Evolutionary conservation across 2,113 vertebrate genomes (phyloP).

Genomic region (Apteryx owenii): DNA sequence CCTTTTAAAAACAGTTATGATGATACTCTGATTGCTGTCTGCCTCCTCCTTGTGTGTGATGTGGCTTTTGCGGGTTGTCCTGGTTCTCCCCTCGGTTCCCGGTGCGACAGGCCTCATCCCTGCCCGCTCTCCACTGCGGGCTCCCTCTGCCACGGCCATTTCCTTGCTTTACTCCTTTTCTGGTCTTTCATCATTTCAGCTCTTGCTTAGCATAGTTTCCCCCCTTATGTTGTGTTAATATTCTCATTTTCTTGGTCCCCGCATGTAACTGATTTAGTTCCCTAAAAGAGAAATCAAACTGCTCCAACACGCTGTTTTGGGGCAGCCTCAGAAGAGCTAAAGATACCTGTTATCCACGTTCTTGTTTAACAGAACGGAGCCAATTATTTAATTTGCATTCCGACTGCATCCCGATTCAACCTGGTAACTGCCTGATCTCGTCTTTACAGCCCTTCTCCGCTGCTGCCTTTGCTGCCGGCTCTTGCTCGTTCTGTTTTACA

Average conservation of each 20-base stretch:
- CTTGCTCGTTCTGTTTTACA: not conserved
- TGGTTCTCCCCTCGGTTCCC: not conserved
- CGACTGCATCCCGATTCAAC: not conserved
- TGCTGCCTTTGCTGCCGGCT: not conserved
- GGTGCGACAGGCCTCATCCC: not conserved
- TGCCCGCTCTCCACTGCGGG: not conserved
- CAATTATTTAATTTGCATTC: not conserved
- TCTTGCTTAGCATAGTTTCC: not conserved
- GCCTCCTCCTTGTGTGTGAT: not conserved
- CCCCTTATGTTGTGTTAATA: not conserved
- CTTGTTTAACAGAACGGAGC: not conserved
- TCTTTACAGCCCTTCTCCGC: not conserved
- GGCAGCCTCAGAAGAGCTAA: not conserved
- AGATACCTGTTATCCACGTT: not conserved
- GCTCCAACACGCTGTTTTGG: fast-evolving
- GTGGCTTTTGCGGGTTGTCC: not conserved
- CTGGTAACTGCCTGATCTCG: not conserved
- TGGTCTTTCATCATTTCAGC: not conserved
- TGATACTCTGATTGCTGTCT: not conserved
- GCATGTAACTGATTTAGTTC: fast-evolving
- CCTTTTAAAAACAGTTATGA: not conserved
- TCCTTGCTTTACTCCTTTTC: not conserved
- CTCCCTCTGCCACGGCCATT: not conserved
- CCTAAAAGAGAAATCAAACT: not conserved
- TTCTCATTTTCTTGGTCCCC: not conserved